Evolutionary conservation across 2,113 vertebrate species (phyloP), one percentile per base, ranked within the genome.

Genomic region (Glaucidium brasilianum): DNA sequence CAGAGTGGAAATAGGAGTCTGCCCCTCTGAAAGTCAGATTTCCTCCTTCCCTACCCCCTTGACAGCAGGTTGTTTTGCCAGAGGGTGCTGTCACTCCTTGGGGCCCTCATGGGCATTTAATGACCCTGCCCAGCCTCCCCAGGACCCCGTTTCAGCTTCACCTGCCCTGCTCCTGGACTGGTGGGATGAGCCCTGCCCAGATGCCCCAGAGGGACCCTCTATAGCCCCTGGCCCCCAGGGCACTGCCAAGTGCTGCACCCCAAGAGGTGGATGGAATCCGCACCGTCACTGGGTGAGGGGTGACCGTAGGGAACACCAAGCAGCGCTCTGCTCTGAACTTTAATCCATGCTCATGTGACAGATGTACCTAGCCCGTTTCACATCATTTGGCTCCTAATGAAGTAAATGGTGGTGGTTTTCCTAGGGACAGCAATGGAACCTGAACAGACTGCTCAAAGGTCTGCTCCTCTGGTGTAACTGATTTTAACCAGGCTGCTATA

Each of bases 171-270:
- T 37, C 2, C 10, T 59, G 71, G 68, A 22, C n/a, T 35, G 30
- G 13, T 66, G 56, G 34, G 15, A 30, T 49, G 29, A 83, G 15
- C 29, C 35, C 39, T 59, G 37, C 9, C 9, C n/a, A 41, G 39
- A 21, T 2, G 1, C 6, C 17, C 18, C 1, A 0, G 22, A 10
- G 13, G 29, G 10, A 75, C 0, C 7, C 5, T 23, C 23, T 10
- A 11, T 2, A 17, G 22, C 22, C 22, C 26, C 27, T 1, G 3
- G 15, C 5, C 37, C 35, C 29, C 30, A 6, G 43, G 45, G 62
- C 18, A 14, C 34, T 27, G 21, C 27, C 3, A 5, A 43, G 2
- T 3, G 11, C 59, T 45, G 63, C 8, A 22, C 13, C 59, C 49
- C 7, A 6, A 34, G 55, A 30, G 5, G 17, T 32, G 64, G 52